These are phyloP conservation scores for Drosophila tropicalis DNA, from an alignment of 1,140 invertebrate species.

Conservation along the genomic window DNA sequence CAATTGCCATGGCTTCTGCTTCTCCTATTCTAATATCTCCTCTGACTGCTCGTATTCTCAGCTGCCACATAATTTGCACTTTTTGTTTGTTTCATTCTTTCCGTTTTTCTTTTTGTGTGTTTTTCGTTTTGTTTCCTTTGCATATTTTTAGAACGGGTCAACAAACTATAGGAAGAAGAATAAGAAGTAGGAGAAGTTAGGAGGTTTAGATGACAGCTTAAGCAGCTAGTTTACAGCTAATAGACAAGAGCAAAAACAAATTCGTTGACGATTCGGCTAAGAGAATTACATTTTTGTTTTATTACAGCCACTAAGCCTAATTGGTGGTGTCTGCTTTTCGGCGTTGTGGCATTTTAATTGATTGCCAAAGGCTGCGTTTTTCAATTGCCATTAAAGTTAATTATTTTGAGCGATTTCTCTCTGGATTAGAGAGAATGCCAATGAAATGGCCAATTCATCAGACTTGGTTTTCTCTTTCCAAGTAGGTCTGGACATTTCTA, in stretches of 20 bases:
- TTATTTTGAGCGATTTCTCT: neutral
- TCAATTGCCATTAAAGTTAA: slow-evolving; percentile 43
- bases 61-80: slow-evolving; percentile 64
- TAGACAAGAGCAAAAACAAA: slow-evolving; percentile 12
- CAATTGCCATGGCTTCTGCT: slow-evolving; percentile 12
- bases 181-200: neutral
- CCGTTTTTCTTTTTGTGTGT: slow-evolving; percentile 8
- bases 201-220: slow-evolving; percentile 29
- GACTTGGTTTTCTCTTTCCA: neutral
- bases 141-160: slow-evolving; percentile 42
- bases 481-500: too few species aligned
- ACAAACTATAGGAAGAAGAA: slow-evolving; percentile 37
- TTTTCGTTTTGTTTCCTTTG: neutral
- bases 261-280: neutral
- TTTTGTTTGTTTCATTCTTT: slow-evolving; percentile 41
- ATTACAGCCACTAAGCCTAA: slow-evolving; percentile 31
- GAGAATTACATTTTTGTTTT: slow-evolving; percentile 25
- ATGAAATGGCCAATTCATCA: neutral
- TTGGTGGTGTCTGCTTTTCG: slow-evolving; percentile 11
- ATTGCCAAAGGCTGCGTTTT: slow-evolving; percentile 29
- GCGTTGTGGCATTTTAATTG: slow-evolving; percentile 36
- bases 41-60: neutral
- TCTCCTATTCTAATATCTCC: slow-evolving; percentile 7
- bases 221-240: slow-evolving; percentile 42
- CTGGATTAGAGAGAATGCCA: neutral